A percentile compares a stretch with the other conserved stretches of the same genome.
phyloP scores from a whole-genome alignment of 2,888 invertebrate species.

The Oxystoma pomonae region DNA sequence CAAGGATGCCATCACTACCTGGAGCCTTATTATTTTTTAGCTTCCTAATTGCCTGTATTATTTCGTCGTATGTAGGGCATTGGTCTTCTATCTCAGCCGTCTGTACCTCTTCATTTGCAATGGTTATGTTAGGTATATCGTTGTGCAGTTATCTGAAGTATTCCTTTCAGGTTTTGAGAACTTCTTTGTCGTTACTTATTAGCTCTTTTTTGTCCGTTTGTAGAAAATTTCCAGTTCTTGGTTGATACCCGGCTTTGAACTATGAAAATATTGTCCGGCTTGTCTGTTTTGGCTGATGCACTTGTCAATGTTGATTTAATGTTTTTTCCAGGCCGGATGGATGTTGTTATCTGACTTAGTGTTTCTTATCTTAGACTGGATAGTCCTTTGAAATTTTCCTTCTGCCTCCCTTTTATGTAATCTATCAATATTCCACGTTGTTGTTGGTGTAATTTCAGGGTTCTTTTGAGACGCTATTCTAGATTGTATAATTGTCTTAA shows the following conservation, averaged over 20 bases:
- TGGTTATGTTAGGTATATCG: background rate
- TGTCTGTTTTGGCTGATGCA: constrained; percentile 1
- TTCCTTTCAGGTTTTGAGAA: background rate
- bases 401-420: too few relatives aligned
- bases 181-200: constrained; percentile 1
- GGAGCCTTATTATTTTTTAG: background rate
- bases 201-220: constrained; percentile 1
- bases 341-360: too few relatives aligned
- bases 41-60: background rate
- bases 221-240: background rate
- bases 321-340: too few relatives aligned
- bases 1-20: background rate
- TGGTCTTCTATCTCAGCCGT: background rate
- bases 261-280: background rate
- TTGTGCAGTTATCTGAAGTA: background rate
- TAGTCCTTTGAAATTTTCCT: too few relatives aligned
- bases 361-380: too few relatives aligned
- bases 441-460: too few relatives aligned
- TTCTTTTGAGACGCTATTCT: too few relatives aligned
- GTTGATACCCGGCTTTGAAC: background rate
- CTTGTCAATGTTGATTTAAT: too few relatives aligned
- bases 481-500: too few relatives aligned
- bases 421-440: too few relatives aligned
- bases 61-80: background rate
- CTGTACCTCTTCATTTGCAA: background rate